Conservation (phyloP, 2,113 vertebrate species). For the Cnemophilus loriae region DNA sequence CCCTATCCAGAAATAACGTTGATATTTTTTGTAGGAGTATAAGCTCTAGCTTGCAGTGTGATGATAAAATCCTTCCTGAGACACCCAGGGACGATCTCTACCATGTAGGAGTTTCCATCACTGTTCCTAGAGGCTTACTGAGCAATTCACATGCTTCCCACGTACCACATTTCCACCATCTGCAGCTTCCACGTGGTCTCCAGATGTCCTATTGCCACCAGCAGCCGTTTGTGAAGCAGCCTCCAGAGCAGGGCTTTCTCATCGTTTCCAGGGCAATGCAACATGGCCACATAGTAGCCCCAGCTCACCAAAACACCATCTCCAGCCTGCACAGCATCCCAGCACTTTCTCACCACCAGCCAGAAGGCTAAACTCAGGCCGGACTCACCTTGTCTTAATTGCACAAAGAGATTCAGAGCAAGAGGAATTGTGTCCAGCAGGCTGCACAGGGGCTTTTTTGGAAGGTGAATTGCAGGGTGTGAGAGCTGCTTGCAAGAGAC, state of each 20-base stretch:
- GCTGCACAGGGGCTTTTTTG: neutral
- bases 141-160: conserved; percentile 42
- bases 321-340: neutral
- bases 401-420: neutral
- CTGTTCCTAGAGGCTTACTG: conserved; percentile 18
- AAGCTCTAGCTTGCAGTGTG: neutral
- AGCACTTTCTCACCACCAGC: neutral
- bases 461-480: neutral
- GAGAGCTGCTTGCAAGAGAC: neutral
- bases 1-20: neutral
- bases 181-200: neutral
- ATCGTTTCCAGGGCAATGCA: neutral
- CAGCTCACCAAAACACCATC: neutral
- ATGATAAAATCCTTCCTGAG: neutral
- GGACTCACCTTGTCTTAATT: neutral
- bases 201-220: conserved; percentile 8
- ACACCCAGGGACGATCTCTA: neutral
- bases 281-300: neutral
- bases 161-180: conserved; percentile 30
- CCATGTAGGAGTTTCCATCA: conserved; percentile 19
- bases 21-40: neutral
- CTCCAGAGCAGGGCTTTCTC: neutral
- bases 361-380: neutral
- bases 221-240: neutral
- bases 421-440: neutral